Percentiles rank a stretch among this genome's conserved stretches.
These are phyloP conservation scores for Augiades crinisus DNA, from an alignment of 2,888 invertebrate species.

Conservation along the genomic window DNA sequence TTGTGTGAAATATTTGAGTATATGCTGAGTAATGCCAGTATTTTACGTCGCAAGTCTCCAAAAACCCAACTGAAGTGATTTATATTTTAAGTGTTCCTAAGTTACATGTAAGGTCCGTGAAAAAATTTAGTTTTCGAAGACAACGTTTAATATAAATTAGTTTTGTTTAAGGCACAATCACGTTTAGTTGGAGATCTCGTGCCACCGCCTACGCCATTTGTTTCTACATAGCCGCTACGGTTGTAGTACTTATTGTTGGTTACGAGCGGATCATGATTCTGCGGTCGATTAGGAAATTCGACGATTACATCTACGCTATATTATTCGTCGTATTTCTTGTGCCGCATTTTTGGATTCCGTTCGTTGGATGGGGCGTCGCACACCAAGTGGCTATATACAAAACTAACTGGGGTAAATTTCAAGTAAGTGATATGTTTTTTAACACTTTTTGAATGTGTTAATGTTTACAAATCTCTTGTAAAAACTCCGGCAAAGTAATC, in stretches of 20 bases:
- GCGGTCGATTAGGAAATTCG: constrained; percentile 82
- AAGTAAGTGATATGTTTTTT: constrained; percentile 58
- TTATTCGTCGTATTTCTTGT: constrained; percentile 84
- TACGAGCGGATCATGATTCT: constrained; percentile 83
- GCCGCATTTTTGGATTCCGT: constrained; percentile 87
- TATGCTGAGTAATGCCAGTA: too few relatives aligned
- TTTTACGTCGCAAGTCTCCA: too few relatives aligned
- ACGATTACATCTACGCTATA: constrained; percentile 86
- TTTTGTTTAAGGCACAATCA: constrained; percentile 69
- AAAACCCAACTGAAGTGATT: too few relatives aligned
- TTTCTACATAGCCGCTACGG: constrained; percentile 82
- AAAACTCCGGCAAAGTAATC: too few relatives aligned
- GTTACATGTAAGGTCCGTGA: too few relatives aligned
- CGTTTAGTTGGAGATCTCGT: constrained; percentile 83
- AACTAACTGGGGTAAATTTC: constrained; percentile 85
- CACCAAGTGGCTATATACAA: constrained; percentile 85
- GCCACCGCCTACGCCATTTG: constrained; percentile 84
- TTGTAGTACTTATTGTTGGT: constrained; percentile 82
- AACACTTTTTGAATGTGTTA: neutral
- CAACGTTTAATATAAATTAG: too few relatives aligned
- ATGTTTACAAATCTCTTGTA: neutral
- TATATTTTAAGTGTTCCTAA: too few relatives aligned
- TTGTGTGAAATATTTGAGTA: too few relatives aligned
- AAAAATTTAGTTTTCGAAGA: too few relatives aligned
- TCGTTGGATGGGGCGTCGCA: constrained; percentile 86